These are phyloP conservation scores for Thunnus thynnus DNA, from an alignment of 2,113 vertebrate genomes.

Conservation along the genomic window DNA sequence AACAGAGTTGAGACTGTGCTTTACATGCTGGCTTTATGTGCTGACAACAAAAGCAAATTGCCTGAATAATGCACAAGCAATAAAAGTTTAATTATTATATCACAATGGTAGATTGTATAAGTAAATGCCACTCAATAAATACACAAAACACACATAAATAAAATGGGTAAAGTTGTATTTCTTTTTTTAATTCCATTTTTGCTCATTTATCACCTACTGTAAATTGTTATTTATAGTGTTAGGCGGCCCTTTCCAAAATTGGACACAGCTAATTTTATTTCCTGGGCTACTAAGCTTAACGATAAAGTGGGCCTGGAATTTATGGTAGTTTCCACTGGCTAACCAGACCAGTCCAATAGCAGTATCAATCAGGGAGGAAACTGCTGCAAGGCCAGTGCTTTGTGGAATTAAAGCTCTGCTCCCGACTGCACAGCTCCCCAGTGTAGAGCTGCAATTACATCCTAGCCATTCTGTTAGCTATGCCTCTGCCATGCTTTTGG, in stretches of 20 bases:
- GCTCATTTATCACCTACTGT: conserved; percentile 64
- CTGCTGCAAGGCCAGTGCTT: conserved; percentile 61
- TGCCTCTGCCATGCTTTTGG: conserved; percentile 21
- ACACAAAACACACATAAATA: conserved; percentile 28
- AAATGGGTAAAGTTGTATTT: conserved; percentile 33
- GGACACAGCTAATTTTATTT: conserved; percentile 79
- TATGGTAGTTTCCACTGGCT: conserved; percentile 71
- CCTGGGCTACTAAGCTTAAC: conserved; percentile 73
- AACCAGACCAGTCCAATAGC: conserved; percentile 64
- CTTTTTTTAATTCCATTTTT: conserved; percentile 68
- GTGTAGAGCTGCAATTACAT: conserved; percentile 55
- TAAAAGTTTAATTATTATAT: conserved; percentile 61
- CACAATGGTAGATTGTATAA: conserved; percentile 32
- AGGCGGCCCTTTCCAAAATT: conserved; percentile 64
- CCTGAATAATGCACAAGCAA: conserved; percentile 60
- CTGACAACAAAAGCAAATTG: conserved; percentile 74
- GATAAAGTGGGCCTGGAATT: conserved; percentile 73
- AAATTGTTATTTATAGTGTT: conserved; percentile 70
- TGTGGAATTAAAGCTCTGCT: conserved; percentile 59
- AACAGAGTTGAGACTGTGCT: conserved; percentile 45
- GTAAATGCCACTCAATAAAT: conserved; percentile 44
- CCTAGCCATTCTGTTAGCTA: conserved; percentile 33
- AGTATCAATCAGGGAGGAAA: conserved; percentile 72
- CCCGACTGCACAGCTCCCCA: conserved; percentile 42
- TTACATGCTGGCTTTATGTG: conserved; percentile 64